A percentile compares a stretch with the other conserved stretches of the same genome.
phyloP scores from a whole-genome alignment of 1,140 invertebrate genomes.

The Battus philenor region DNA sequence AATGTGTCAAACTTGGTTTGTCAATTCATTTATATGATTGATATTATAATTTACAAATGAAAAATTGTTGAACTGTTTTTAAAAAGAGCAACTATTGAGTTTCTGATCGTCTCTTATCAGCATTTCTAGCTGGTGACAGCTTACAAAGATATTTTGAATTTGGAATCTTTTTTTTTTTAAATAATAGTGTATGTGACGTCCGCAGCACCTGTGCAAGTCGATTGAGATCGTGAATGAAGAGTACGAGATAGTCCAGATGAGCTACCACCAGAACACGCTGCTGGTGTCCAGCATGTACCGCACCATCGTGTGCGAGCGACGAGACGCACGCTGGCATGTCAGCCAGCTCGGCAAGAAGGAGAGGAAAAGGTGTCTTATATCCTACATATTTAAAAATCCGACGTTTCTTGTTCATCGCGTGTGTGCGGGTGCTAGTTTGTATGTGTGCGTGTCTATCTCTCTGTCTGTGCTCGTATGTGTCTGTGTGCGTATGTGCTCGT shows the following conservation, averaged over 20 bases:
- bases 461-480: too few species aligned
- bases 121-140: too few species aligned
- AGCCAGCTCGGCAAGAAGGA: slow-evolving; percentile 91
- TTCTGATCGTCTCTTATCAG: too few species aligned
- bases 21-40: not conserved
- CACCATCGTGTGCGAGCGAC: slow-evolving; percentile 82
- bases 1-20: not conserved
- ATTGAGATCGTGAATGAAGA: slow-evolving; percentile 88
- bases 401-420: too few species aligned
- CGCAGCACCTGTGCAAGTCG: slow-evolving; percentile 89
- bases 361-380: slow-evolving; percentile 89
- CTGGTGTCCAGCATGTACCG: slow-evolving; percentile 88
- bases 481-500: too few species aligned
- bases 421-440: not conserved
- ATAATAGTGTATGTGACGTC: not conserved
- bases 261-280: slow-evolving; percentile 85
- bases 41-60: not conserved
- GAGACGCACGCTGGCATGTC: slow-evolving; percentile 80
- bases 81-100: too few species aligned
- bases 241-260: slow-evolving; percentile 90
- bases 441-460: slow-evolving; percentile 5
- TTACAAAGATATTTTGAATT: too few species aligned
- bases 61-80: not conserved
- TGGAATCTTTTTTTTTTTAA: not conserved
- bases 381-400: too few species aligned